A percentile compares a stretch with the other conserved stretches of the same genome.
These are phyloP conservation scores for Microcebus murinus DNA, from an alignment of 2,113 vertebrate species.

Conservation along the genomic window DNA sequence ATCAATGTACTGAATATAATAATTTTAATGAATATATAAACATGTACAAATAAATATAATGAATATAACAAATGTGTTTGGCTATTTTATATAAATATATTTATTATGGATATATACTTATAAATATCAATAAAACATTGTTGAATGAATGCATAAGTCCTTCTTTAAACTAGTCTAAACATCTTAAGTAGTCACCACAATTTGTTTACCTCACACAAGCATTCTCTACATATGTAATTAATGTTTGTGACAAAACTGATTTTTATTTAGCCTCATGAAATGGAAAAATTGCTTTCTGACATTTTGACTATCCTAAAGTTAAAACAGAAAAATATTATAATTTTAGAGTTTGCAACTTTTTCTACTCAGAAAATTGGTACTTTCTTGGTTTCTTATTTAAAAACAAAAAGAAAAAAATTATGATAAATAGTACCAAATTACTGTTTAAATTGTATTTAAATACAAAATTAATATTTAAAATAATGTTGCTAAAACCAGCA, in stretches of 20 bases:
- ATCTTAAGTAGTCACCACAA: not conserved
- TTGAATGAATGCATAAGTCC: not conserved
- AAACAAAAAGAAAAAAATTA: not conserved
- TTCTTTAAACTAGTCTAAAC: not conserved
- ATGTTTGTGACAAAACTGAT: not conserved
- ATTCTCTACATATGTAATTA: not conserved
- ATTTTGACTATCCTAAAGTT: conserved; percentile 18
- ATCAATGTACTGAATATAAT: not conserved
- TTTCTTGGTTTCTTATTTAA: not conserved
- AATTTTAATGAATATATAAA: not conserved
- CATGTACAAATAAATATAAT: not conserved
- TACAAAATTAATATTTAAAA: not conserved
- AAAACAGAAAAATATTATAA: not conserved
- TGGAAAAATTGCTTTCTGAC: not conserved
- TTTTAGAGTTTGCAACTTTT: not conserved
- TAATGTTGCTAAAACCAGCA: not conserved
- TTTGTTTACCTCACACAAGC: not conserved
- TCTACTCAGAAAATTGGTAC: not conserved
- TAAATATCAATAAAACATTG: not conserved
- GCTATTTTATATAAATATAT: not conserved
- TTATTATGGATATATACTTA: not conserved
- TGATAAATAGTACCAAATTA: not conserved
- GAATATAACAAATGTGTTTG: not conserved
- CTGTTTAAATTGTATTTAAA: conserved; percentile 9
- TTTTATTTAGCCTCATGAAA: not conserved